A percentile compares a stretch with the other conserved stretches of the same genome.
Conservation (phyloP, 2,113 vertebrate genomes). For the Oreotrochilus melanogaster region DNA sequence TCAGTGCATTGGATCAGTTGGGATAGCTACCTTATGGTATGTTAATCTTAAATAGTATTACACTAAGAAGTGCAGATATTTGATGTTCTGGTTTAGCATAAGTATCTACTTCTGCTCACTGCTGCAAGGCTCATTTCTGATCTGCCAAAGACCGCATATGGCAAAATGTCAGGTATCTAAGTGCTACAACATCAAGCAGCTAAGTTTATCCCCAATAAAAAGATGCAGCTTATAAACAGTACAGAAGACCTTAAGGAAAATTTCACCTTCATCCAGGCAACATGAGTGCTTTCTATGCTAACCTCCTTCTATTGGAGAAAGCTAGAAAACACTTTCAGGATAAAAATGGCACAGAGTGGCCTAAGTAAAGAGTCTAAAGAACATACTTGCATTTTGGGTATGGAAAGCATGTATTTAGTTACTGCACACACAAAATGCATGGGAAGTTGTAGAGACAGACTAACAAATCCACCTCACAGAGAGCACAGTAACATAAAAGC, state of each 20-base stretch:
- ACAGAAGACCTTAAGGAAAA: background rate
- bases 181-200: background rate
- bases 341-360: constrained; percentile 20
- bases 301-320: background rate
- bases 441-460: constrained; percentile 32
- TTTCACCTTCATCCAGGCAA: constrained; percentile 6
- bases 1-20: constrained; percentile 38
- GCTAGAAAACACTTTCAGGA: constrained; percentile 16
- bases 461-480: constrained; percentile 48
- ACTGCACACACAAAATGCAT: constrained; percentile 27
- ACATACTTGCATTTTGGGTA: constrained; percentile 4
- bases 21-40: background rate
- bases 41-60: background rate
- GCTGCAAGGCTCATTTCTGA: constrained; percentile 35
- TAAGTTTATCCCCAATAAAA: background rate
- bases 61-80: background rate
- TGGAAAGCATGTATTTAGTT: constrained; percentile 39
- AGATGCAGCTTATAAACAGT: constrained; percentile 5
- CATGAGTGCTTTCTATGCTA: background rate
- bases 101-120: background rate
- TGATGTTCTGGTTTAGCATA: background rate
- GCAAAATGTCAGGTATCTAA: constrained; percentile 5
- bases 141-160: background rate
- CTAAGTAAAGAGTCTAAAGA: constrained; percentile 22
- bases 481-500: constrained; percentile 56